Evolutionary conservation across 2,888 invertebrate species (phyloP), one percentile per base, ranked within the genome.

Genomic region (Clivina fossor): DNA sequence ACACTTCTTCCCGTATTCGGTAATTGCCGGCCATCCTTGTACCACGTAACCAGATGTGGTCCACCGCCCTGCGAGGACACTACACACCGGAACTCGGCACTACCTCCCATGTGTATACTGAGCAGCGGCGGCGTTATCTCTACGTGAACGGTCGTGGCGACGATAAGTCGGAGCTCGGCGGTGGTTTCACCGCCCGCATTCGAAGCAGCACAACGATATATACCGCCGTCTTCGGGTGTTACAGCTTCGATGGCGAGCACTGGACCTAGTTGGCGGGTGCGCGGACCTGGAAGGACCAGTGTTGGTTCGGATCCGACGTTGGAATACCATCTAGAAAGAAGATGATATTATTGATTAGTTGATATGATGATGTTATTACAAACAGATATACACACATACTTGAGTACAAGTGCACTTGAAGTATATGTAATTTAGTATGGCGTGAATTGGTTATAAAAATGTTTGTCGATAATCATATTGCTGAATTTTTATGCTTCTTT

Each of bases 71-170:
- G 78, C 35, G 79, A 76, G 8, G 80, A 78, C 26, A 81, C 80
- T 26, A 79, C 67, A 68, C 86, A 86, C 40, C 62, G 80, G 71
- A 89, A 87, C 67, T 84, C 83, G 0, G 88, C 89, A 57, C 82
- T 81, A 43, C 85, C 85, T 3, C 85, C 88, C 72, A 88, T 83
- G 70, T 88, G 86, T 24, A 88, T 85, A 62, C 84, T 85, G 41
- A 85, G 72, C 57, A 84, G 71, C 30, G 81, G 79, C 19, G 84
- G 86, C 19, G 79, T 79, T 61, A 86, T 80, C 72, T 84, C 83
- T 38, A 84, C 83, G 69, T 83, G 82, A 18, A 87, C 74, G 43
- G 84, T 81, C 15, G 83, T 82, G 60, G 83, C 79, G 18, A 87
- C 85, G 9, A 81, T 75, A 11, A 87, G 74, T 64, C 81, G 78